Conservation (phyloP, 92 coral and sea anemone species). For the Zoanthus solanderi region DNA sequence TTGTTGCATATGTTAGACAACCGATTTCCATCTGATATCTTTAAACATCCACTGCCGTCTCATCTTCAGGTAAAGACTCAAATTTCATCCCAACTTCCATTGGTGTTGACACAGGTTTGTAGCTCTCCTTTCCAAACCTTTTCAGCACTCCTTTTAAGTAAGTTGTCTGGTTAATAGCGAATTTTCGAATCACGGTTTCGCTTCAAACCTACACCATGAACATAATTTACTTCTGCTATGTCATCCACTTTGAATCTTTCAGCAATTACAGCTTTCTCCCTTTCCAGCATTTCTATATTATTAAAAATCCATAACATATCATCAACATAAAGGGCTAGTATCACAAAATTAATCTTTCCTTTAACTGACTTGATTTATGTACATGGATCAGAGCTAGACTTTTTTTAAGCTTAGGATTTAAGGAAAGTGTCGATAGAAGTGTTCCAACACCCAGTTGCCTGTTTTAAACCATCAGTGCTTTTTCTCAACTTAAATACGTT, state of each 20-base stretch:
- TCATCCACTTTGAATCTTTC: constrained; percentile 12
- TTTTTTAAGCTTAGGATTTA: constrained; percentile 54
- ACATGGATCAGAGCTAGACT: constrained; percentile 56
- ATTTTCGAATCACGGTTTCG: constrained; percentile 46
- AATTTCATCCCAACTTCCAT: constrained; percentile 44
- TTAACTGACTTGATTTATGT: constrained; percentile 32
- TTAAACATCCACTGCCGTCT: constrained; percentile 39
- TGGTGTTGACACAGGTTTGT: constrained; percentile 54
- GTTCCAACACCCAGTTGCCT: constrained; percentile 68
- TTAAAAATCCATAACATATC: constrained; percentile 28
- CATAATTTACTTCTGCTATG: constrained; percentile 25
- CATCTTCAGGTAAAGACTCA: constrained; percentile 43
- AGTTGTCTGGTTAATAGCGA: constrained; percentile 46
- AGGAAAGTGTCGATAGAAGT: constrained; percentile 55
- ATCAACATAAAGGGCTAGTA: constrained; percentile 27
- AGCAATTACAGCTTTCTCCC: constrained; percentile 28
- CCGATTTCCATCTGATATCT: constrained; percentile 36
- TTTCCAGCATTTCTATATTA: constrained; percentile 18
- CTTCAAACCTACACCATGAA: constrained; percentile 46
- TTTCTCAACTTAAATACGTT: constrained; percentile 35
- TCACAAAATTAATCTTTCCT: constrained; percentile 39
- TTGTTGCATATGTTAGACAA: constrained; percentile 41
- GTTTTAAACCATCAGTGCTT: constrained; percentile 65
- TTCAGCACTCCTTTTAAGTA: constrained; percentile 50
- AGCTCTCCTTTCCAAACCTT: constrained; percentile 38